Evolutionary conservation across 2,113 vertebrate genomes (phyloP), one percentile per base, ranked within the genome.

Genomic region (Puma concolor): DNA sequence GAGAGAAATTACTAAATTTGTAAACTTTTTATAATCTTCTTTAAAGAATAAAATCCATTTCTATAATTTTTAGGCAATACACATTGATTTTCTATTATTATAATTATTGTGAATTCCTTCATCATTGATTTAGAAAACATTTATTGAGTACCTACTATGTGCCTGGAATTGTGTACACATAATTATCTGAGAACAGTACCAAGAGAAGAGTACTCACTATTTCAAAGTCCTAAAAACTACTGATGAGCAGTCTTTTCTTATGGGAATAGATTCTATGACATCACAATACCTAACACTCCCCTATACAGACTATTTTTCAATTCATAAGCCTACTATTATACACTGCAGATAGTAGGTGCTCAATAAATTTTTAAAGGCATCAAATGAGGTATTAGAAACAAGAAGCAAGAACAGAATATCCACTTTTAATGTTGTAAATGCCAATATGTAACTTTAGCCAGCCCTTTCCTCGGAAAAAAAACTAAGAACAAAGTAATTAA

Each of bases 221-320:
- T 63, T 66, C 5, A 54, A 96, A 77, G 52, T 91, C 60, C 69
- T 74, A 72, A 90, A 86, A 97, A 63, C 64, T 72, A 84, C 38
- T 94, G 33, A 33, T 16, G 16, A 10, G 88, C 16, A 87, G 19
- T 38, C 16, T 74, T 92, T 82, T 33, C 57, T 96, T 85, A 80
- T n/a, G 33, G 21, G 94, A 44, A 89, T 21, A 48, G 29, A 87
- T 0, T 96, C 80, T 96, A 82, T 97, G 97, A 98, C 92, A 95
- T 97, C 97, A 98, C 60, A 98, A 97, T 94, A 94, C 29, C 17
- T 89, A 94, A 64, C n/a, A 97, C 77, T 94, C 41, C n/a, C 33
- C 66, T 81, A 66, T 3, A 76, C 5, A 81, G 3, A 77, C 16
- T 71, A 88, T 52, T 97, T 95, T 97, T 96, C 5, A 89, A 94